Base-by-base conservation (phyloP, 2,113 vertebrate species). In the Corapipo altera region DNA sequence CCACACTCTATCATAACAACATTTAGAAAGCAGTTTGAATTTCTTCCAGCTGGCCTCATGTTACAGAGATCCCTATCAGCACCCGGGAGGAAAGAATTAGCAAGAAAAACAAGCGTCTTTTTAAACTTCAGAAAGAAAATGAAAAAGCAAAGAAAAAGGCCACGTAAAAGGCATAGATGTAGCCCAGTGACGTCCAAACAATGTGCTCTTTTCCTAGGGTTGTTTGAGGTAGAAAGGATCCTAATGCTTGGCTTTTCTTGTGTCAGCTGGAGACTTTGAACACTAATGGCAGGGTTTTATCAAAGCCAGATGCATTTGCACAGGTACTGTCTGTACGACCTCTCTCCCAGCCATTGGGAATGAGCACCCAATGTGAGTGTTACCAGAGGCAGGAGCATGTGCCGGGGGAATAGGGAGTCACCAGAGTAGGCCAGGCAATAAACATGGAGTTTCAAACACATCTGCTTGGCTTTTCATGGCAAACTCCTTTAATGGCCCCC, bases 1-100 rank as follows among this genome's bases (percentile, higher is more conserved):
- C 83, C 51, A 9, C 86, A 91, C 83, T 91, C 76, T 80, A 76
- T 93, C 96, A 95, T 87, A 96, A 95, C 85, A 92, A 64, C 85
- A 59, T 91, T 89, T 85, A 96, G 94, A 96, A 97, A 94, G 82
- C 80, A 88, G 84, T 84, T 93, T 85, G 79, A 91, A 94, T 93
- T 93, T 84, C 81, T 96, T 85, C 90, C 95, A 92, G 74, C 88
- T 94, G 92, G 86, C 72, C 39, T 91, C 81, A 51, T 84, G 92
- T 87, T 85, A 89, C 95, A 95, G 85, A 97, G 94, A 92, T 91
- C 87, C 48, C 76, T 97, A 87, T 93, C 76, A 89, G 92, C 71
- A 86, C 57, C 87, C 59, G 4, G 76, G 83, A 92, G 94, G 92
- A 93, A 93, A 95, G 82, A 96, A 95, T 96, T 96, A 96, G 83